A percentile compares a stretch with the other conserved stretches of the same genome.
Conservation (phyloP, 2,888 invertebrate genomes). For the Hemaris fuciformis region DNA sequence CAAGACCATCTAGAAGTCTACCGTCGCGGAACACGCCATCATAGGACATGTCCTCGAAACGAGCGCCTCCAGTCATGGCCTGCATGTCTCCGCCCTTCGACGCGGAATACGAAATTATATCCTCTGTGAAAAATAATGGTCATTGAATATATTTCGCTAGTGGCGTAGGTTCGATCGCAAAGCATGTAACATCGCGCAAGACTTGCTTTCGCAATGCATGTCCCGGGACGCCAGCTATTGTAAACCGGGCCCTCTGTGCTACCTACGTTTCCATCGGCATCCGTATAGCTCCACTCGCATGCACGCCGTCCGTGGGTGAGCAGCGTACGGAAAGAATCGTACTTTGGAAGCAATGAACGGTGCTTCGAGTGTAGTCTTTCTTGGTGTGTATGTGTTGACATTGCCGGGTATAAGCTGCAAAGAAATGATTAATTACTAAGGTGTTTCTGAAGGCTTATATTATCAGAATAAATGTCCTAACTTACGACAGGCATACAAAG, state of each 20-base stretch:
- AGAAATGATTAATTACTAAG: slow-evolving; percentile 1
- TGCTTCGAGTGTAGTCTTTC: slow-evolving; percentile 87
- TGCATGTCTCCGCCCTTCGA: slow-evolving; percentile 84
- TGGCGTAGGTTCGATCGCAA: slow-evolving; percentile 43
- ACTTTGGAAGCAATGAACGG: slow-evolving; percentile 93
- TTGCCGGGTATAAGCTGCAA: slow-evolving; percentile 88
- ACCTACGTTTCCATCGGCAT: slow-evolving; percentile 84
- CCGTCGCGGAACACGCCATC: slow-evolving; percentile 84
- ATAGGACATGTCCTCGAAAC: slow-evolving; percentile 90
- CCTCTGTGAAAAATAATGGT: slow-evolving; percentile 78
- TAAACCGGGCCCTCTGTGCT: slow-evolving; percentile 36
- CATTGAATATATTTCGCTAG: slow-evolving; percentile 52
- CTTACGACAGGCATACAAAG: too few relatives aligned
- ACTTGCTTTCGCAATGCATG: slow-evolving; percentile 45
- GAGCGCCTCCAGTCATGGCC: slow-evolving; percentile 84
- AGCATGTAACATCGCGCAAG: slow-evolving; percentile 39
- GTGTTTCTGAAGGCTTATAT: too few relatives aligned
- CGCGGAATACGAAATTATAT: slow-evolving; percentile 84
- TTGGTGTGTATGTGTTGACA: slow-evolving; percentile 88
- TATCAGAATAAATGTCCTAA: too few relatives aligned
- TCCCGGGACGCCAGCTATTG: slow-evolving; percentile 60
- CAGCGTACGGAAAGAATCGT: slow-evolving; percentile 93
- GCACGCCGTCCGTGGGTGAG: slow-evolving; percentile 92
- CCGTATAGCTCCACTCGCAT: slow-evolving; percentile 96
- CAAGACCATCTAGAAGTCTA: slow-evolving; percentile 85